A percentile compares a stretch with the other conserved stretches of the same genome.
These are phyloP conservation scores for Urocynchramus pylzowi DNA, from an alignment of 2,113 vertebrate species.

Conservation along the genomic window DNA sequence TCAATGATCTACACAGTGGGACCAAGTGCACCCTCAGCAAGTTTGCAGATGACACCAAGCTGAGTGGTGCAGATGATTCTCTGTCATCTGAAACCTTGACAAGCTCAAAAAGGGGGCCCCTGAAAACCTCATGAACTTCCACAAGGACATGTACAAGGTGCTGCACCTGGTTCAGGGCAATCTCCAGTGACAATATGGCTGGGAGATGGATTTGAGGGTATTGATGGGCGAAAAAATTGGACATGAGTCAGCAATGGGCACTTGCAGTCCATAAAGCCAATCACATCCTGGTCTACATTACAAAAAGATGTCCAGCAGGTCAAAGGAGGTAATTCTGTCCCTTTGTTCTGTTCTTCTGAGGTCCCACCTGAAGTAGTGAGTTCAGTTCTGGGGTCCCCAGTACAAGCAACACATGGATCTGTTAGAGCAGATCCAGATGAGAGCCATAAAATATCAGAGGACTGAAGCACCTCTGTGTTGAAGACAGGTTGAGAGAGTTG, in stretches of 20 bases:
- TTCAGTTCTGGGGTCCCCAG: background rate
- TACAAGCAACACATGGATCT: background rate
- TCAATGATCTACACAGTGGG: background rate
- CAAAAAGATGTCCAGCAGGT: background rate
- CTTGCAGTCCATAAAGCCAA: background rate
- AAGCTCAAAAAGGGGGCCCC: fast-evolving
- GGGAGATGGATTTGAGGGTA: background rate
- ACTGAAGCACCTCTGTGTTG: background rate
- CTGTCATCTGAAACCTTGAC: background rate
- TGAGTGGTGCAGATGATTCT: background rate
- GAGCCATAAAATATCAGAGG: background rate
- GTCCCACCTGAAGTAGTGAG: background rate
- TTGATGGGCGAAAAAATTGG: background rate
- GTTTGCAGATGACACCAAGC: background rate
- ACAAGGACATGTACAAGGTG: background rate
- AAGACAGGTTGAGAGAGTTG: background rate
- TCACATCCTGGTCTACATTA: background rate
- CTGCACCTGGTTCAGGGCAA: background rate
- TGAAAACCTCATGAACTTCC: background rate
- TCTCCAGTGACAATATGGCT: background rate
- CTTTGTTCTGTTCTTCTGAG: background rate
- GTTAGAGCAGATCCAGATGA: background rate
- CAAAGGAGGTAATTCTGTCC: background rate
- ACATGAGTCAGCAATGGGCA: background rate
- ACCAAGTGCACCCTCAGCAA: background rate